Evolutionary conservation across 2,888 invertebrate genomes (phyloP).

Genomic region (Drosophila formosana): DNA sequence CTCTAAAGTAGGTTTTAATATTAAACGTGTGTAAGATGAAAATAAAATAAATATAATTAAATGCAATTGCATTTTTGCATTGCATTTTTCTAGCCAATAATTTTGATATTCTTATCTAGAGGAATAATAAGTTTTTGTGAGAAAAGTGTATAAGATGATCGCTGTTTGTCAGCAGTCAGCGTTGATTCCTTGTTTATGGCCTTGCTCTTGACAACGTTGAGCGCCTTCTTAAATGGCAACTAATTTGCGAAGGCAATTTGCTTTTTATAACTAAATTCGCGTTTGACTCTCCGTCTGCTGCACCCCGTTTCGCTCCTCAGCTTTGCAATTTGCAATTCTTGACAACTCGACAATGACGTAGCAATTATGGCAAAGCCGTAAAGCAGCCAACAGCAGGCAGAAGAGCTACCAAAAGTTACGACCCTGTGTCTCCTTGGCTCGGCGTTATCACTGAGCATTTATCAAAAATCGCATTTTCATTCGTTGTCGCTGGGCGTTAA

Average conservation of each 20-base stretch:
- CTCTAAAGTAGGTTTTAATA: too few relatives aligned
- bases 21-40: too few relatives aligned
- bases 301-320: neutral
- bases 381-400: conserved; percentile 52
- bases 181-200: conserved; percentile 43
- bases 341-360: conserved; percentile 74
- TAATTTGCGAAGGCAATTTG: conserved; percentile 78
- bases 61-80: too few relatives aligned
- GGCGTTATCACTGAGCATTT: conserved; percentile 74
- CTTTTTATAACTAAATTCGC: conserved; percentile 78
- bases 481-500: conserved; percentile 67
- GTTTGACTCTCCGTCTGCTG: conserved; percentile 27
- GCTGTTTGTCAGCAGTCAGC: conserved; percentile 4
- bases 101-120: too few relatives aligned
- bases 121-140: too few relatives aligned
- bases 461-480: conserved; percentile 79
- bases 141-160: conserved; percentile 34
- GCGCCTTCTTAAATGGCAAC: conserved; percentile 76
- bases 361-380: conserved; percentile 75
- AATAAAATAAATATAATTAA: too few relatives aligned
- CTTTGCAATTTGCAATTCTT: conserved; percentile 53
- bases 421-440: conserved; percentile 29
- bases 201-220: conserved; percentile 45
- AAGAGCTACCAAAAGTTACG: conserved; percentile 71
- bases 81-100: too few relatives aligned